phyloP scores from a whole-genome alignment of 2,888 invertebrate species.

The Hydrotaea cyrtoneurina region DNA sequence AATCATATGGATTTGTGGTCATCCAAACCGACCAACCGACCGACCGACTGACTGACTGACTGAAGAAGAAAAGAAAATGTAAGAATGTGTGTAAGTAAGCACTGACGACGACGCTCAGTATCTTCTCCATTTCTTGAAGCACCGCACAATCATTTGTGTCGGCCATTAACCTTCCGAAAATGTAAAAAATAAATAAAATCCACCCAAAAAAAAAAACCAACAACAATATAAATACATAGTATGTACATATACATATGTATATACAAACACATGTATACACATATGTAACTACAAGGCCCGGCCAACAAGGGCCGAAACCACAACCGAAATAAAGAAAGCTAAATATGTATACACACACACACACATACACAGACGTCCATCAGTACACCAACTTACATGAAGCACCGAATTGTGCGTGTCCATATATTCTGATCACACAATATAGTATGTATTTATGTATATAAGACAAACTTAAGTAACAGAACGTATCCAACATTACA shows the following conservation, averaged over 20 bases:
- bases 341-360: too few species aligned
- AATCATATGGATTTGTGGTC: too few species aligned
- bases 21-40: not conserved
- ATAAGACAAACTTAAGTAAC: not conserved
- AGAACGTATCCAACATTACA: not conserved
- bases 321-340: constrained; percentile 32
- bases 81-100: constrained; percentile 61
- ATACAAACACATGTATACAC: constrained; percentile 30
- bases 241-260: constrained; percentile 16
- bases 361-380: too few species aligned
- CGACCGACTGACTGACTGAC: constrained; percentile 24
- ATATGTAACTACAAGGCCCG: constrained; percentile 49
- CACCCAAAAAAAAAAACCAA: not conserved
- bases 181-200: constrained; percentile 48
- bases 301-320: constrained; percentile 43
- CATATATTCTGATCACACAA: not conserved
- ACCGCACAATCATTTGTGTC: constrained; percentile 57
- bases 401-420: constrained; percentile 1
- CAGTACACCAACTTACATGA: not conserved
- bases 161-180: constrained; percentile 78
- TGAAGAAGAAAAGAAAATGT: constrained; percentile 53
- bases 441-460: not conserved
- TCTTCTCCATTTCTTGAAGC: constrained; percentile 44
- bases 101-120: constrained; percentile 53
- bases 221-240: constrained; percentile 19